Conservation (phyloP, 1,140 invertebrate genomes). For the Tyrophagus putrescentiae region DNA sequence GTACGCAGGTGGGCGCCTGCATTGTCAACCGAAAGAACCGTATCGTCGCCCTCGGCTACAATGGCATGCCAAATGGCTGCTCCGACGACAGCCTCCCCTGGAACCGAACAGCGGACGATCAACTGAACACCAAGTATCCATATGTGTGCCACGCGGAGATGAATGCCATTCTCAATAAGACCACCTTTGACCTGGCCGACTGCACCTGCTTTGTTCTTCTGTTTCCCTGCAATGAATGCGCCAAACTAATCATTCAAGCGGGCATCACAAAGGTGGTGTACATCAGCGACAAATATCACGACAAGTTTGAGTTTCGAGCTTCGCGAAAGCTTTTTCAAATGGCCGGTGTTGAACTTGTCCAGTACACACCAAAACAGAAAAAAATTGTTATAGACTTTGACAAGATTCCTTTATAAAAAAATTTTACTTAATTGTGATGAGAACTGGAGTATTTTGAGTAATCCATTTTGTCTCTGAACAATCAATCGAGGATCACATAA, state of each 20-base stretch:
- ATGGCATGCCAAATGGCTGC: conserved; percentile 82
- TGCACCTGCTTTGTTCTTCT: conserved; percentile 62
- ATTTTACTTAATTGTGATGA: no score
- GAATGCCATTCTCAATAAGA: conserved; percentile 90
- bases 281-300: conserved; percentile 57
- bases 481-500: no score
- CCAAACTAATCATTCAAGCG: conserved; percentile 91
- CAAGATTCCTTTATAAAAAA: conserved; percentile 44
- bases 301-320: conserved; percentile 49
- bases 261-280: conserved; percentile 66
- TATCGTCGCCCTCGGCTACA: conserved; percentile 86
- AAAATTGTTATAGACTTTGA: conserved; percentile 53
- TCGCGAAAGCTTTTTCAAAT: conserved; percentile 64
- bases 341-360: conserved; percentile 52
- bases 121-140: conserved; percentile 57
- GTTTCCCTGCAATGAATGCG: conserved; percentile 93
- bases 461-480: no score
- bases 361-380: conserved; percentile 45
- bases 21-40: conserved; percentile 74
- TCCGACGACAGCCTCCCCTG: conserved; percentile 76
- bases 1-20: conserved; percentile 75
- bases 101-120: conserved; percentile 44
- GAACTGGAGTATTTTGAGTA: no score
- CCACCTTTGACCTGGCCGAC: conserved; percentile 52
- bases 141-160: conserved; percentile 91